Conservation (phyloP, 2,888 invertebrate genomes). For the Metalampra italica region DNA sequence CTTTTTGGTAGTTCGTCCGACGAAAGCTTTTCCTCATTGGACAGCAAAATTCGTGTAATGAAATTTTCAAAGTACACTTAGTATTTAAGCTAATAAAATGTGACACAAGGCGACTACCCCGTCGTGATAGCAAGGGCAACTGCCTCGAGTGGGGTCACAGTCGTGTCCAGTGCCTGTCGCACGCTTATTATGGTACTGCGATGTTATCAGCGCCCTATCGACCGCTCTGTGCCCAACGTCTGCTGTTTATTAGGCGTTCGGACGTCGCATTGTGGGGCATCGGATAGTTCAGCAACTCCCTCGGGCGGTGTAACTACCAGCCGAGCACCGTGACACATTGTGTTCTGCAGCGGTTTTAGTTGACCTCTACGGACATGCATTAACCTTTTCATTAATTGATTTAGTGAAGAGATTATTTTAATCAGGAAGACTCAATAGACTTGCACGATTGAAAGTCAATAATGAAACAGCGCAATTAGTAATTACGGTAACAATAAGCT, state of each 20-base stretch:
- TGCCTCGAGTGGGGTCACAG: conserved; percentile 28
- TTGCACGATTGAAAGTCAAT: too few species aligned
- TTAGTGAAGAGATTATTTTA: background rate
- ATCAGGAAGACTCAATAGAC: too few species aligned
- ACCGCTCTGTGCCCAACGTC: conserved; percentile 30
- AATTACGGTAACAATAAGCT: too few species aligned
- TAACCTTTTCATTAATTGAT: conserved; percentile 17
- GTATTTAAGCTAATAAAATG: conserved; percentile 24
- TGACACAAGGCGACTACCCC: conserved; percentile 29
- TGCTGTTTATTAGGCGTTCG: conserved; percentile 21
- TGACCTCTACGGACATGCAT: conserved; percentile 21
- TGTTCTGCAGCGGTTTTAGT: conserved; percentile 19
- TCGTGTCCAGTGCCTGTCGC: conserved; percentile 35
- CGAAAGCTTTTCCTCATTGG: background rate
- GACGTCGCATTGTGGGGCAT: conserved; percentile 15
- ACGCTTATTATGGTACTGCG: conserved; percentile 34
- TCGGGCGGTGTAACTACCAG: conserved; percentile 14
- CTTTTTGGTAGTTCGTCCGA: background rate
- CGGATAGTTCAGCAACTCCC: conserved; percentile 11
- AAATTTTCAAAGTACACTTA: background rate
- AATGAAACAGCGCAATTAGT: too few species aligned
- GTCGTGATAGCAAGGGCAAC: conserved; percentile 41
- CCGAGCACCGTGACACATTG: conserved; percentile 11
- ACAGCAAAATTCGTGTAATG: background rate
- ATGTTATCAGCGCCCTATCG: conserved; percentile 42